Conservation (phyloP, 2,797 vertebrate species). For the Coranthus polyacanthus region DNA sequence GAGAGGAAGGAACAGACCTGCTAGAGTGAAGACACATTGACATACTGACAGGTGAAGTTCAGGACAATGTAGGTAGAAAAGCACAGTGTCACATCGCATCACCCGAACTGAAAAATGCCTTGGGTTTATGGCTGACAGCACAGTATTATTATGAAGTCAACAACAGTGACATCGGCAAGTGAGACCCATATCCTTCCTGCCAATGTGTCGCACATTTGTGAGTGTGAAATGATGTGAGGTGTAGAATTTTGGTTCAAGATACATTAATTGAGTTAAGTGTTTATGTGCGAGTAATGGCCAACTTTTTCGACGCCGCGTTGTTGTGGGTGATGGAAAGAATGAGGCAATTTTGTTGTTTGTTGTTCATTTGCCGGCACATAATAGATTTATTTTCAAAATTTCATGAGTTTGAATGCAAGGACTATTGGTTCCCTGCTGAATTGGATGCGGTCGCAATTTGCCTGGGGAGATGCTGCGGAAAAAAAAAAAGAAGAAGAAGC, state of each 20-base stretch:
- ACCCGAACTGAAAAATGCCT: conserved; percentile 19
- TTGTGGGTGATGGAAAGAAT: conserved; percentile 41
- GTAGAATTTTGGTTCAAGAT: too few relatives aligned
- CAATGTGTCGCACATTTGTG: conserved; percentile 28
- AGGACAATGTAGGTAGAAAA: conserved; percentile 21
- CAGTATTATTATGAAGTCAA: conserved; percentile 40
- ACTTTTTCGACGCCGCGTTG: conserved; percentile 23
- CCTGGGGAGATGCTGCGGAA: conserved; percentile 10
- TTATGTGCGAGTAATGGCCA: conserved; percentile 7
- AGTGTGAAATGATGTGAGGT: conserved; percentile 23
- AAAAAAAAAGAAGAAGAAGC: conserved; percentile 8
- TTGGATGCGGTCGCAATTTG: conserved; percentile 31
- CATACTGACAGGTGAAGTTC: conserved; percentile 55
- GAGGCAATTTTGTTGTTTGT: conserved; percentile 49
- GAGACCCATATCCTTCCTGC: conserved; percentile 35
- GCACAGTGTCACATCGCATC: conserved; percentile 25
- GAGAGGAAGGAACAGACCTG: conserved; percentile 25
- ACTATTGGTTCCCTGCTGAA: conserved; percentile 33
- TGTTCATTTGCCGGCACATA: conserved; percentile 59
- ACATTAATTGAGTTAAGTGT: conserved; percentile 59
- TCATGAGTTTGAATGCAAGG: conserved; percentile 54
- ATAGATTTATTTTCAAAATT: conserved; percentile 71
- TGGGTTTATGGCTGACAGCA: conserved; percentile 44
- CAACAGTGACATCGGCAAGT: conserved; percentile 31
- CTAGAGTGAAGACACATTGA: conserved; percentile 36